Evolutionary conservation across 1,140 invertebrate genomes (phyloP).

Genomic region (Cecropterus lyciades): DNA sequence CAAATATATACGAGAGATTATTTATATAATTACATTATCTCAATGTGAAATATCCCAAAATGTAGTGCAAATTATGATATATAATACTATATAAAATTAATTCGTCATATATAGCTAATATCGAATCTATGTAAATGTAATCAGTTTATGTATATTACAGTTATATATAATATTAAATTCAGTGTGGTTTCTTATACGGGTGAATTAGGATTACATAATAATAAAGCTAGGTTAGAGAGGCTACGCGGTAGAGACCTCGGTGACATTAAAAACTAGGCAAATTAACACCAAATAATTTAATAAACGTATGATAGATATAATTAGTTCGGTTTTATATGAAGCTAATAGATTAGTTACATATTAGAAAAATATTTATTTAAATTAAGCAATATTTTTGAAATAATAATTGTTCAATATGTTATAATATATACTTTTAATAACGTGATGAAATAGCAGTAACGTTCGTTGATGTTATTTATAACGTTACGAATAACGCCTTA

Average conservation of each 20-base stretch:
- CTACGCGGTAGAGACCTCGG: constrained; percentile 33
- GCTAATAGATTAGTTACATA: constrained; percentile 17
- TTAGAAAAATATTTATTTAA: constrained; percentile 29
- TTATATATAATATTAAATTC: constrained; percentile 17
- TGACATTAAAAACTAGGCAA: constrained; percentile 27
- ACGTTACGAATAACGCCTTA: constrained; percentile 13
- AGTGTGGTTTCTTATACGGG: constrained; percentile 28
- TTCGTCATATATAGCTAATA: no score
- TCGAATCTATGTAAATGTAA: constrained; percentile 31
- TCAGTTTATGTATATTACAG: constrained; percentile 13
- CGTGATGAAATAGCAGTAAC: constrained; percentile 15
- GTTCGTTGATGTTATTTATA: constrained; percentile 24
- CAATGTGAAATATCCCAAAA: no score
- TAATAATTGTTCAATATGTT: constrained; percentile 15
- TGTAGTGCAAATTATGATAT: no score
- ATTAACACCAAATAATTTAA: constrained; percentile 76
- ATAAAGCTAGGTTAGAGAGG: constrained; percentile 26
- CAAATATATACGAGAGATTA: no score
- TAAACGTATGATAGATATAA: constrained; percentile 28
- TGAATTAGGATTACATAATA: constrained; percentile 29
- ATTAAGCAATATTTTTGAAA: constrained; percentile 26
- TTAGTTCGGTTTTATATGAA: constrained; percentile 32
- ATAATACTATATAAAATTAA: no score
- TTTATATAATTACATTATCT: no score
- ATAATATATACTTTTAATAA: constrained; percentile 13